Conservation (phyloP, 2,888 invertebrate genomes). For the Beris chalybata region DNA sequence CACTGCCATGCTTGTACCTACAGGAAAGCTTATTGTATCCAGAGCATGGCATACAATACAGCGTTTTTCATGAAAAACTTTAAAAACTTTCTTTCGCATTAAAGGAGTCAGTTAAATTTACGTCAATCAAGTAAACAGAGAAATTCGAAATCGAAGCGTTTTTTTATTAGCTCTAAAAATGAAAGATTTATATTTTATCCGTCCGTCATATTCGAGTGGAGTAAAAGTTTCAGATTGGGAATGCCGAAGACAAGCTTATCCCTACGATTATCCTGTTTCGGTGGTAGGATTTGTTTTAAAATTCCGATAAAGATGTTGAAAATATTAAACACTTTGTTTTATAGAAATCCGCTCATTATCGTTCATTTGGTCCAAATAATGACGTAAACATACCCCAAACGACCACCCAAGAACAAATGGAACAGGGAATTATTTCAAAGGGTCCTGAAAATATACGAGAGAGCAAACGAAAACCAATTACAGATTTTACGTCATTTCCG, state of each 20-base stretch:
- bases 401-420: slow-evolving; percentile 13
- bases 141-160: not conserved
- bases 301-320: not conserved
- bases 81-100: too few relatives aligned
- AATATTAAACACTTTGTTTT: too few relatives aligned
- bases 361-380: not conserved
- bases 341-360: slow-evolving; percentile 17
- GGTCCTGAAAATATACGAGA: not conserved
- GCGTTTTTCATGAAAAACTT: too few relatives aligned
- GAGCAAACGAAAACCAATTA: not conserved
- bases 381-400: not conserved
- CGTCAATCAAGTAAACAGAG: not conserved
- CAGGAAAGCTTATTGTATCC: too few relatives aligned
- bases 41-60: too few relatives aligned
- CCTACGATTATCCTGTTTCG: slow-evolving; percentile 9
- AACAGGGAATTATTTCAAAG: slow-evolving; percentile 2
- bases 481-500: slow-evolving; percentile 22
- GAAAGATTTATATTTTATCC: not conserved
- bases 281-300: slow-evolving; percentile 2
- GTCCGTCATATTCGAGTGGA: slow-evolving; percentile 5
- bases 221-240: slow-evolving; percentile 19
- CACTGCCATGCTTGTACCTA: too few relatives aligned
- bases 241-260: not conserved
- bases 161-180: not conserved
- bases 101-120: not conserved